Evolutionary conservation across 2,797 vertebrate genomes (phyloP).

Genomic region (Crenuchus spilurus): DNA sequence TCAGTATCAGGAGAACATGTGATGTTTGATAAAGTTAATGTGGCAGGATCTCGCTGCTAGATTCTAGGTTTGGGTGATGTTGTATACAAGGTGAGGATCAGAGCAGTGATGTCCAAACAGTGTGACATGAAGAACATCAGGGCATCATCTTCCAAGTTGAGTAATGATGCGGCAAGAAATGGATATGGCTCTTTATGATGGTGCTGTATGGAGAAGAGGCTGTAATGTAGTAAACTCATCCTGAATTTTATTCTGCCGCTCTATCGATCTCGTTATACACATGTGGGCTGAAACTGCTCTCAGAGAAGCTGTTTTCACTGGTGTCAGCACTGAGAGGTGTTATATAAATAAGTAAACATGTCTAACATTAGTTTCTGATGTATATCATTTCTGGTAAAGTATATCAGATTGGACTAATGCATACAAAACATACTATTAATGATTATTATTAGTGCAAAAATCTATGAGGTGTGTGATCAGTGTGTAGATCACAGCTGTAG

Average conservation of each 20-base stretch:
- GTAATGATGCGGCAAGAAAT: constrained; percentile 41
- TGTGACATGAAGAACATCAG: constrained; percentile 23
- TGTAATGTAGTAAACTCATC: constrained; percentile 19
- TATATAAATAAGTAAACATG: neutral
- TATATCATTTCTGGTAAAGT: too few relatives aligned
- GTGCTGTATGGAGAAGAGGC: neutral
- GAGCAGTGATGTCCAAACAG: neutral
- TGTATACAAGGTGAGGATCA: too few relatives aligned
- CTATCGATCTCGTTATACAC: constrained; percentile 18
- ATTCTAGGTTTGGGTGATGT: too few relatives aligned
- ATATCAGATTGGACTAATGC: too few relatives aligned
- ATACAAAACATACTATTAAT: too few relatives aligned
- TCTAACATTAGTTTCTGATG: too few relatives aligned
- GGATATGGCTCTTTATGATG: constrained; percentile 15
- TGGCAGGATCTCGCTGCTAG: too few relatives aligned
- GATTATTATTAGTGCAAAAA: too few relatives aligned
- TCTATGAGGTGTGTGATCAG: too few relatives aligned
- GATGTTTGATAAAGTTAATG: too few relatives aligned
- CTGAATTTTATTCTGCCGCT: constrained; percentile 16
- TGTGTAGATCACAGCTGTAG: too few relatives aligned
- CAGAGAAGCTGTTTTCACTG: neutral
- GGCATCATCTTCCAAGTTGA: constrained; percentile 28
- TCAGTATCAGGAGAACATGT: too few relatives aligned
- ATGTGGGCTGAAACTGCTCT: constrained; percentile 13
- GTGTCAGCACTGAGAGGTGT: constrained; percentile 18